Base-by-base conservation (phyloP, 1,140 invertebrate species). In the Ruditapes philippinarum region DNA sequence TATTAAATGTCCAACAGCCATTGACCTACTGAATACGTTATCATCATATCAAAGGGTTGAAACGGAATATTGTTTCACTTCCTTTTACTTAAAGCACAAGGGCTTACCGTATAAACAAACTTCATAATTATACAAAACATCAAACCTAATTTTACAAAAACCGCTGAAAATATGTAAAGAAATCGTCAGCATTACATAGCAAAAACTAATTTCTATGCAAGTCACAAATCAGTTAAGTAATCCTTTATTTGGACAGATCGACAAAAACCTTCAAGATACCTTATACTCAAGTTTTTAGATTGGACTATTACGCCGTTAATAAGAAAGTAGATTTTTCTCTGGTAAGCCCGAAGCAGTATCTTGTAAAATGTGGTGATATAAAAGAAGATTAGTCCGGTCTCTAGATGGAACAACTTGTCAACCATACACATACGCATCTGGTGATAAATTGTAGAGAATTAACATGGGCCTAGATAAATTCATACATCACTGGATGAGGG, bases 391-490 rank as follows among this genome's bases (percentile, higher is more conserved):
- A 79, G 36, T 22, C 2, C 28, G 45, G 31, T 79, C 76, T 79
- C 76, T 28, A 22, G 4, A 19, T n/a, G 17, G 42, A 79, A 57
- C 76, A 54, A 54, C 45, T 57, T 79, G 76, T 79, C 76, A 79
- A 49, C 25, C 28, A 17, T 25, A 19, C 14, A 79, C 42, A 79
- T 54, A 38, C 25, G 4, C 45, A 57, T 28, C 14, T 40, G 28
- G 40, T 79, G 76, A 79, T 79, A 79, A 79, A 65, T 81, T 28
- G 31, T 22, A 0, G 49, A 42, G 65, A 42, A 81, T 42, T 81
- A 65, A 81, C 79, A 81, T 22, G 11, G 17, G 45, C 12, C 36
- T 31, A 65, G 9, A 31, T 40, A 28, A 81, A 81, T 36, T 28
- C 36, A 62, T 42, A 62, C 54, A 62, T 81, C 79, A 81, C 25